Conservation (phyloP, 2,113 vertebrate genomes). For the Eidolon helvum region DNA sequence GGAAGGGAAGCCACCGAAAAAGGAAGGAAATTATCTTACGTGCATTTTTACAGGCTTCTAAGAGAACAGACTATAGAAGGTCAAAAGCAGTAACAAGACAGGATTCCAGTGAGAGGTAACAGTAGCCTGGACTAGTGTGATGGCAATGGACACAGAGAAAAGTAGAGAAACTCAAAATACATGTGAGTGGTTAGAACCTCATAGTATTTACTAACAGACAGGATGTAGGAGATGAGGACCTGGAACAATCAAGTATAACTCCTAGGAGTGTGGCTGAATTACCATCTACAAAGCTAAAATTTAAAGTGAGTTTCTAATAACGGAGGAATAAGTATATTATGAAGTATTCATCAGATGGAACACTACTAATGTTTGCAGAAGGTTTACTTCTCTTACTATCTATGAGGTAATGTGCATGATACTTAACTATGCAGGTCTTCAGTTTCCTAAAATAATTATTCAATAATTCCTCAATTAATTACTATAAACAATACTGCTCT, state of each 20-base stretch:
- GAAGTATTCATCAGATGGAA: background rate
- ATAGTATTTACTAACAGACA: background rate
- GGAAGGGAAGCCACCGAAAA: background rate
- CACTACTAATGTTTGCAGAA: background rate
- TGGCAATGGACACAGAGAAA: background rate
- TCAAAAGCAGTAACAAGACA: background rate
- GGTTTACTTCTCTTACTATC: background rate
- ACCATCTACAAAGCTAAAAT: slow-evolving; percentile 27
- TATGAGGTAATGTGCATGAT: background rate
- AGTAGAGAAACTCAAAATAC: background rate
- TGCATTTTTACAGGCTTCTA: background rate
- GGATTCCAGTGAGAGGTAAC: background rate
- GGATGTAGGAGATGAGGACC: background rate
- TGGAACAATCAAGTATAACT: background rate
- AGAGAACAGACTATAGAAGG: background rate
- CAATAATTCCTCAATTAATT: slow-evolving; percentile 2
- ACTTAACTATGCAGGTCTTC: background rate
- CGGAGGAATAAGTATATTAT: background rate
- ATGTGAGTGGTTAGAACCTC: background rate
- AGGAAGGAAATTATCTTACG: background rate
- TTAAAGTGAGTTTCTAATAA: slow-evolving; percentile 15
- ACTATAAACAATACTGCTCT: background rate
- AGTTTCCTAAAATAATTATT: slow-evolving; percentile 21
- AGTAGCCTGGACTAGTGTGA: background rate
- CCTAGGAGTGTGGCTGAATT: background rate